Evolutionary conservation across 2,888 invertebrate species (phyloP).

Genomic region (Cryptocephalus primarius): DNA sequence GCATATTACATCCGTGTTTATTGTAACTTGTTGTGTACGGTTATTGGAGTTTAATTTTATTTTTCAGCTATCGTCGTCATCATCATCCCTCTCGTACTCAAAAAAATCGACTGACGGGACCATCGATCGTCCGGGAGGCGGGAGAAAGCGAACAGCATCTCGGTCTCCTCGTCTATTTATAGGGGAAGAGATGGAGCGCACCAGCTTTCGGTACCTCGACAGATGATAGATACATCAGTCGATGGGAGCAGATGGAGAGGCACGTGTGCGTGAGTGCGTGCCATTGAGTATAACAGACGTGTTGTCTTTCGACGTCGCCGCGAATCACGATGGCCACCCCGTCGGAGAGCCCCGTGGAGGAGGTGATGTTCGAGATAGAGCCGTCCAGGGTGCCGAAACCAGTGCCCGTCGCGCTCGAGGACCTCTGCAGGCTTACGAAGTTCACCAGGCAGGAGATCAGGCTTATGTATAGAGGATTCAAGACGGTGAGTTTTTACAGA

Average conservation of each 20-base stretch:
- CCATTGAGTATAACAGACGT: not conserved
- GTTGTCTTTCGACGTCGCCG: not conserved
- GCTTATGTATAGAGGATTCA: constrained; percentile 95
- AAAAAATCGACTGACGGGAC: too few relatives aligned
- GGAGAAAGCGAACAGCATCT: too few relatives aligned
- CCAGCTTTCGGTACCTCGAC: constrained; percentile 17
- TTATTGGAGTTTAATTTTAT: too few relatives aligned
- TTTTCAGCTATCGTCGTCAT: too few relatives aligned
- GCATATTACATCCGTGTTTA: too few relatives aligned
- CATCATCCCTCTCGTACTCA: too few relatives aligned
- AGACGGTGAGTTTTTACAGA: constrained; percentile 59
- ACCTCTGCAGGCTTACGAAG: constrained; percentile 85
- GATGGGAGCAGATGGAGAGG: constrained; percentile 3
- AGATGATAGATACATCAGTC: constrained; percentile 19
- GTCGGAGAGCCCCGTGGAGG: constrained; percentile 77
- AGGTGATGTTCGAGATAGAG: constrained; percentile 77
- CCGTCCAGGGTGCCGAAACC: constrained; percentile 69
- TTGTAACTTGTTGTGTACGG: too few relatives aligned
- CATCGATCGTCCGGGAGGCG: too few relatives aligned
- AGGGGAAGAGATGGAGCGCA: constrained; percentile 18
- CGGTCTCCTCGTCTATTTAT: not conserved
- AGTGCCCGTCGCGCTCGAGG: constrained; percentile 78
- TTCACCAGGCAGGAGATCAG: constrained; percentile 92
- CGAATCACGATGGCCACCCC: constrained; percentile 61
- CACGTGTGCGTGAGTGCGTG: not conserved